Evolutionary conservation across 2,888 invertebrate genomes (phyloP), one percentile per base, ranked within the genome.

Genomic region (Mystacides longicornis): DNA sequence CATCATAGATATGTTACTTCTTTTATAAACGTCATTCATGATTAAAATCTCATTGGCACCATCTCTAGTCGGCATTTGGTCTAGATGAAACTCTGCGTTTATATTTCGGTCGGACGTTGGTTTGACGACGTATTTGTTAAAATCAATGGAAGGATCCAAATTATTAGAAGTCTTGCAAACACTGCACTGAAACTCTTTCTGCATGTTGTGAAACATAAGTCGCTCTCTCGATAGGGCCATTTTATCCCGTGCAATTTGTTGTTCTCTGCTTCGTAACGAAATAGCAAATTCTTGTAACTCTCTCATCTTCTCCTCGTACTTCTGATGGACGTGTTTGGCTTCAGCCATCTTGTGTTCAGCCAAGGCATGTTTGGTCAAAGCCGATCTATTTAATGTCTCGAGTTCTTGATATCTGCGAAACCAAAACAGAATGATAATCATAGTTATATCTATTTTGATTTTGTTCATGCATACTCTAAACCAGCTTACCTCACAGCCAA

Each of bases 231-330:
- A 81, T 9, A 82, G 63, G 2, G 73, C 69, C 0, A 82, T 76
- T 66, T 83, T 82, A 63, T 83, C 82, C 65, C 74, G 79, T 0
- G 81, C 80, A 33, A 83, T 73, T 62, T 80, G 80, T 63, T 81
- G 81, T 60, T 83, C 82, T 62, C 82, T 73, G 11, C 68, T 65
- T 19, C 79, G 75, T 18, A 83, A 64, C 1, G 80, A 77, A 2
- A 75, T 69, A 2, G 79, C 74, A 58, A 82, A 81, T 57, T 74
- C 77, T 65, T 82, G 82, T 31, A 82, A 72, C 47, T 79, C 73
- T 46, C 76, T 69, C 56, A 81, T 72, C 61, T 79, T 70, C 48
- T 81, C 80, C 64, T 81, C 81, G 62, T 80, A 82, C 65, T 77
- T 78, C 16, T 69, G 67, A 64, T 81, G 73, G 1, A 78, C 69